Conservation (phyloP, 2,888 invertebrate genomes). For the Acanthoscelides obtectus region DNA sequence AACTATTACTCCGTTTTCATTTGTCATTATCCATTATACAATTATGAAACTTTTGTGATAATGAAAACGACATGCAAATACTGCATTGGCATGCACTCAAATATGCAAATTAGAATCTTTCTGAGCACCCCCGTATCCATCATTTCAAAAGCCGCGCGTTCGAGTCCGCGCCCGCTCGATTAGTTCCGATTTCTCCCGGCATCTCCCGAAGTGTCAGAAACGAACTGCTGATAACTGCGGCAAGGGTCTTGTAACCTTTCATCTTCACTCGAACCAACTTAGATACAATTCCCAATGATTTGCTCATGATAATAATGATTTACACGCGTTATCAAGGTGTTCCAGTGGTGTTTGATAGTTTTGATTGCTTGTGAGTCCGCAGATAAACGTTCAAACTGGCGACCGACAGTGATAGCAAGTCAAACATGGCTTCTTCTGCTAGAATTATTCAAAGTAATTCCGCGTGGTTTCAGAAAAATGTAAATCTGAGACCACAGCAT, state of each 20-base stretch:
- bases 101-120: background rate
- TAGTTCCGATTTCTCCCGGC: conserved; percentile 2
- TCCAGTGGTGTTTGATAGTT: conserved; percentile 38
- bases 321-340: conserved; percentile 51
- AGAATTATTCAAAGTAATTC: conserved; percentile 91
- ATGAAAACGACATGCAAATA: background rate
- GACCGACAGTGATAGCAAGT: conserved; percentile 48
- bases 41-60: background rate
- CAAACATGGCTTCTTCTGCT: conserved; percentile 79
- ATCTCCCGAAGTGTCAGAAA: conserved; percentile 36
- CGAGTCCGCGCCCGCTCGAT: conserved; percentile 40
- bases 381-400: conserved; percentile 44
- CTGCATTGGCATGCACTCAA: background rate
- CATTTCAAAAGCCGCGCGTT: background rate
- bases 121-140: conserved; percentile 10
- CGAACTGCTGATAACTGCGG: conserved; percentile 40
- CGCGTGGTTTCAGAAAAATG: conserved; percentile 97
- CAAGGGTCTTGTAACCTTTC: conserved; percentile 44
- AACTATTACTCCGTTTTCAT: too few relatives aligned
- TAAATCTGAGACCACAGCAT: conserved; percentile 92
- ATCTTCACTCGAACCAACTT: conserved; percentile 36
- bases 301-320: conserved; percentile 67
- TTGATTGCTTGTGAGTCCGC: conserved; percentile 38
- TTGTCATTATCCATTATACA: background rate
- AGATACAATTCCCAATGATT: conserved; percentile 51